phyloP scores from a whole-genome alignment of 2,113 vertebrate species.

The Neodontobutis hainanensis region DNA sequence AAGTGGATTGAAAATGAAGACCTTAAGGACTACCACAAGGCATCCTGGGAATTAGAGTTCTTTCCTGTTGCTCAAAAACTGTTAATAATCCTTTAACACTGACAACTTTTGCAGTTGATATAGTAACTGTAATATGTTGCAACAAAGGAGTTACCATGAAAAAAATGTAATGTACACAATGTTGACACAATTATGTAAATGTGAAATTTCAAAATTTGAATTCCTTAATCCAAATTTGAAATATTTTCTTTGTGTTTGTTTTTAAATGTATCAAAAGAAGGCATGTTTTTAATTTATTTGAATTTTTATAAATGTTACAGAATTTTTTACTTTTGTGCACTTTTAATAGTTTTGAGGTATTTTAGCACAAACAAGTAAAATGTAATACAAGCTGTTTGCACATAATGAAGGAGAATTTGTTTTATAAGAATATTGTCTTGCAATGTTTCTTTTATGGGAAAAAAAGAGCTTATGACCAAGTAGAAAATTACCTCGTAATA shows the following conservation, averaged over 20 bases:
- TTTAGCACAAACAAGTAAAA: conserved; percentile 1
- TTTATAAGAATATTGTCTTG: conserved; percentile 5
- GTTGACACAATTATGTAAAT: not conserved
- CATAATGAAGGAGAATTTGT: conserved; percentile 3
- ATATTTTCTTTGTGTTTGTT: not conserved
- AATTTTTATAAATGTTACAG: not conserved
- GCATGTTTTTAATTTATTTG: not conserved
- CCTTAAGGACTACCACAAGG: conserved; percentile 77
- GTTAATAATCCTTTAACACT: conserved; percentile 68
- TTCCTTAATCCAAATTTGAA: not conserved
- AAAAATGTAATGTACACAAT: not conserved
- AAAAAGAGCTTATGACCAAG: conserved; percentile 14
- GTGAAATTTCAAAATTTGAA: not conserved
- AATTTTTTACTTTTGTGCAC: conserved; percentile 21
- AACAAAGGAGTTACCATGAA: too few species aligned
- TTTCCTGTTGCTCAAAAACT: conserved; percentile 88
- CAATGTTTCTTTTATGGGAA: conserved; percentile 24
- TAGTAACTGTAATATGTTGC: not conserved
- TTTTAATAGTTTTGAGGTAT: conserved; percentile 11
- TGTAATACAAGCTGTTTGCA: conserved; percentile 36
- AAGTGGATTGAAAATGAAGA: conserved; percentile 75
- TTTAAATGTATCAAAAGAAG: not conserved
- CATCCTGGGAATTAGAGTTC: conserved; percentile 92
- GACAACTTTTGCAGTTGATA: conserved; percentile 12
- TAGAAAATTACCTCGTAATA: conserved; percentile 22